These are phyloP conservation scores for Nematostella vectensis DNA, from an alignment of 92 coral and sea anemone species.

Conservation along the genomic window DNA sequence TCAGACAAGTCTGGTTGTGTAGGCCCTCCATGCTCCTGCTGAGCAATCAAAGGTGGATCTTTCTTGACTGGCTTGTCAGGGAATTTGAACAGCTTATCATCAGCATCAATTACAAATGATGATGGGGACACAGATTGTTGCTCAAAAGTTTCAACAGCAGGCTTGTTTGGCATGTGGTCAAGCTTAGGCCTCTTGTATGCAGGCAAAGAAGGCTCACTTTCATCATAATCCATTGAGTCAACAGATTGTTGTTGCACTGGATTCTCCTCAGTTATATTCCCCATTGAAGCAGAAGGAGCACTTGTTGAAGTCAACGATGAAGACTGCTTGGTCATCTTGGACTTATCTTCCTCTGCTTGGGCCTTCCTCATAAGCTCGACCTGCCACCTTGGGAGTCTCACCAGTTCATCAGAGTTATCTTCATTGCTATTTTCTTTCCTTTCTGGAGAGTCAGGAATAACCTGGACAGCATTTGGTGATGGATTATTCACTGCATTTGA, in stretches of 20 bases:
- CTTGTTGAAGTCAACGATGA: conserved; percentile 9
- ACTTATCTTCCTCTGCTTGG: conserved; percentile 8
- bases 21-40: conserved; percentile 17
- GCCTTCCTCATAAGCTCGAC: conserved; percentile 16
- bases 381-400: conserved; percentile 38
- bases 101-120: conserved; percentile 37
- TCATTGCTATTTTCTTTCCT: background rate
- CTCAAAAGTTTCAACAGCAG: background rate
- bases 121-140: conserved; percentile 40
- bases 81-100: no score
- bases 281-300: conserved; percentile 6
- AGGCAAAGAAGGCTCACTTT: background rate
- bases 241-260: conserved; percentile 29
- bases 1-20: conserved; percentile 64
- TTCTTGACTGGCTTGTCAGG: no score
- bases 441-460: background rate
- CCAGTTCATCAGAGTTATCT: conserved; percentile 13
- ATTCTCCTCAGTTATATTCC: background rate
- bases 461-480: conserved; percentile 6
- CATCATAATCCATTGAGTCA: background rate
- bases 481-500: conserved; percentile 2
- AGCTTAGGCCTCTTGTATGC: background rate
- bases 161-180: background rate
- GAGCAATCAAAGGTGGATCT: background rate
- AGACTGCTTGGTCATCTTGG: conserved; percentile 4